phyloP scores from a whole-genome alignment of 2,797 vertebrate species.

The Pelochelys cantorii region DNA sequence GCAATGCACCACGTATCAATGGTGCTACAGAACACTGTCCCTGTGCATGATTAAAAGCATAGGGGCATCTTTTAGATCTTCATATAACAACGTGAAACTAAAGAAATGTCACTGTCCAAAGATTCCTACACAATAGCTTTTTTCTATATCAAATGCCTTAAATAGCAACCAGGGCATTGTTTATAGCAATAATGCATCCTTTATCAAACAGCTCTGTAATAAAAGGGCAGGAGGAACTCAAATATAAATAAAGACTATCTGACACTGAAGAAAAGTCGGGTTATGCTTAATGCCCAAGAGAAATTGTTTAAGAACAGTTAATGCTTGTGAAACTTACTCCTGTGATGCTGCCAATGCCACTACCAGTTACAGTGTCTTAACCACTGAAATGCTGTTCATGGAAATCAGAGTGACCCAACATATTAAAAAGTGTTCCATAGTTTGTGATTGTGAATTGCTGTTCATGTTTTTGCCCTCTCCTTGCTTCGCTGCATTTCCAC shows the following conservation, averaged over 20 bases:
- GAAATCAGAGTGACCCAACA: accelerated
- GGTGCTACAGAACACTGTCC: neutral
- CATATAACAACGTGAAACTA: accelerated
- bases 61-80: neutral
- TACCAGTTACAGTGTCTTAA: constrained; percentile 2
- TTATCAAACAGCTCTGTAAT: neutral
- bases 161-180: neutral
- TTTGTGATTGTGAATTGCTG: neutral
- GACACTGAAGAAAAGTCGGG: neutral
- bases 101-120: neutral
- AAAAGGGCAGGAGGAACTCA: neutral
- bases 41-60: neutral
- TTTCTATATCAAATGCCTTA: neutral
- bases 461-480: neutral
- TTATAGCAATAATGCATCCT: neutral
- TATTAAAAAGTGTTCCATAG: neutral
- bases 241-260: accelerated
- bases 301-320: constrained; percentile 72
- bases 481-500: neutral
- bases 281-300: neutral
- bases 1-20: neutral
- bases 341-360: constrained; percentile 24
- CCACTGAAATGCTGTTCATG: neutral
- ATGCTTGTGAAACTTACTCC: constrained; percentile 31
- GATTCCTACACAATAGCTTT: neutral